Evolutionary conservation across 2,797 vertebrate genomes (phyloP).

Genomic region (Babyrousa celebensis): DNA sequence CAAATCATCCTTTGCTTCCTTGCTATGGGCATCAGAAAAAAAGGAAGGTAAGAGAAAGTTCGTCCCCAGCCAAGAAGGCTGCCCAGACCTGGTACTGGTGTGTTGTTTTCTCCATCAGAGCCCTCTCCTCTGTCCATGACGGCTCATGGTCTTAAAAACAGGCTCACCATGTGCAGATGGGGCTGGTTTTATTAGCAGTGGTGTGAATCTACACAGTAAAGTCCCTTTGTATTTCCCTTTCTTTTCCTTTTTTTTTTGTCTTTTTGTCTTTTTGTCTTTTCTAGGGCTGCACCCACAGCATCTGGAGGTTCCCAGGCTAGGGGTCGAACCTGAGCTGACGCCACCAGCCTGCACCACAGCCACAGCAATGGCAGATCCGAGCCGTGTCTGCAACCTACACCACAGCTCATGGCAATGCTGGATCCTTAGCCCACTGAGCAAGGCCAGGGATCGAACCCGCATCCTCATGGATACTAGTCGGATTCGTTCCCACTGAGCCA

Average conservation of each 20-base stretch:
- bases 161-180: rapidly evolving
- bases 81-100: rapidly evolving
- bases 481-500: no score
- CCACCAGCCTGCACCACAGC: no score
- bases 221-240: neutral
- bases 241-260: neutral
- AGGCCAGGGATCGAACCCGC: no score
- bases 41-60: neutral
- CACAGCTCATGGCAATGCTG: no score
- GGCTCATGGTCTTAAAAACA: neutral
- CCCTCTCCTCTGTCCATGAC: neutral
- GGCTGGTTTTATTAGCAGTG: neutral
- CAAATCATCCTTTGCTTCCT: neutral
- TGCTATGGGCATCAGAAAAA: neutral
- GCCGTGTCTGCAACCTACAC: no score
- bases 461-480: no score
- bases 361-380: no score
- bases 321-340: neutral
- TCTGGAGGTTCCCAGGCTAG: no score
- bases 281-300: no score
- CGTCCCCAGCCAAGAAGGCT: neutral
- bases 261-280: no score
- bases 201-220: neutral
- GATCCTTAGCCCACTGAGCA: no score
- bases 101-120: rapidly evolving